Conservation (phyloP, 2,113 vertebrate genomes). For the Etheostoma spectabile region DNA sequence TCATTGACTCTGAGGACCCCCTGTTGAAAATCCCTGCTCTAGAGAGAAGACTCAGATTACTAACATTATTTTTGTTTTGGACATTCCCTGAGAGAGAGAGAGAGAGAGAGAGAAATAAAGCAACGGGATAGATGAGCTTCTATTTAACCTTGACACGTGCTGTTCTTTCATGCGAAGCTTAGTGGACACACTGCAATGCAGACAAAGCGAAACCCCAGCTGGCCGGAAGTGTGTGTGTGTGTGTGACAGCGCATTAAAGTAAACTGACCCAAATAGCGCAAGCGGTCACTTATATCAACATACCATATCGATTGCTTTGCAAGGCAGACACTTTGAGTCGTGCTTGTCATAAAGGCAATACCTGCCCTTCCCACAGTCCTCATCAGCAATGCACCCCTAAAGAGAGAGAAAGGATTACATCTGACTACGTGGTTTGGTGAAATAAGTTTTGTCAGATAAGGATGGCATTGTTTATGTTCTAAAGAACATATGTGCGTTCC, state of each 20-base stretch:
- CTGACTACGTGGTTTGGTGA: not conserved
- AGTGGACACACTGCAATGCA: constrained; percentile 83
- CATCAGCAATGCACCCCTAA: constrained; percentile 90
- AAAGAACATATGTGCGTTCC: not conserved
- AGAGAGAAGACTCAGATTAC: not conserved
- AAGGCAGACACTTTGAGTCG: constrained; percentile 87
- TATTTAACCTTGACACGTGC: constrained; percentile 58
- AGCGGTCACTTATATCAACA: constrained; percentile 47
- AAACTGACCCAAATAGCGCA: constrained; percentile 1
- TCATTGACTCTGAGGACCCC: no score
- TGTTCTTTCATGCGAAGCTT: constrained; percentile 56
- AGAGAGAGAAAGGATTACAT: constrained; percentile 20
- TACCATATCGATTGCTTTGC: constrained; percentile 87
- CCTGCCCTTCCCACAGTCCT: constrained; percentile 88
- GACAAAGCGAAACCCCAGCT: constrained; percentile 57
- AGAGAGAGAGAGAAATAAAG: not conserved
- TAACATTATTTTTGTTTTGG: constrained; percentile 1
- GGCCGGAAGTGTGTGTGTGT: not conserved
- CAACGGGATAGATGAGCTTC: constrained; percentile 13
- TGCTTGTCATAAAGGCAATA: constrained; percentile 88
- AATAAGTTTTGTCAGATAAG: not conserved
- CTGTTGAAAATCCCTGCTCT: no score
- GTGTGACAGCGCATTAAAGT: not conserved
- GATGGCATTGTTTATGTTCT: not conserved
- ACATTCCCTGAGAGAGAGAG: not conserved